A percentile compares a stretch with the other conserved stretches of the same genome.
Evolutionary conservation across 2,797 vertebrate genomes (phyloP).

Genomic region (Orientallactaga sibirica): DNA sequence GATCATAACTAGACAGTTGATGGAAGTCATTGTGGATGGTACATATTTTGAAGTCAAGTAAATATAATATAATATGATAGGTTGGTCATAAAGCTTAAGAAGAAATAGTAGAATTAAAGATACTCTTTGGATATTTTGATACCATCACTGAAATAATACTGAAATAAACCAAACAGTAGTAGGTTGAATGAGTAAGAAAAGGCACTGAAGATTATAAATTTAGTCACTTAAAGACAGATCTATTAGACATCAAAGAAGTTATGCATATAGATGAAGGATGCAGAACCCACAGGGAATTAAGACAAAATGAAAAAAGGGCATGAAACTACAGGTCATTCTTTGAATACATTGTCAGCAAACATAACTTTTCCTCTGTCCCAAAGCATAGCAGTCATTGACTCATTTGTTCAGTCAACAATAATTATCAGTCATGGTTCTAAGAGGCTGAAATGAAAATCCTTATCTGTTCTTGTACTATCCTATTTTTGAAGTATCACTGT

Average conservation of each 20-base stretch:
- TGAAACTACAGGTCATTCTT: background rate
- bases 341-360: background rate
- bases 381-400: background rate
- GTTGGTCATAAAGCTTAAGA: background rate
- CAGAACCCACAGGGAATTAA: background rate
- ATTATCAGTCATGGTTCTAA: background rate
- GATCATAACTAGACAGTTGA: background rate
- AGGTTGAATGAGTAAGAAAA: background rate
- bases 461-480: background rate
- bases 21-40: fast-evolving
- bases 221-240: background rate
- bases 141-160: background rate
- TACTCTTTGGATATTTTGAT: background rate
- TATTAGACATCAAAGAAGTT: background rate
- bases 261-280: background rate
- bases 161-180: background rate
- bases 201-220: background rate
- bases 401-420: background rate
- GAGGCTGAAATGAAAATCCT: background rate
- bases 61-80: background rate
- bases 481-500: background rate
- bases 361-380: background rate
- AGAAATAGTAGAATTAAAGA: background rate
- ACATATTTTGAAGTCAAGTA: background rate
- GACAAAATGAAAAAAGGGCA: background rate